Base-by-base conservation (phyloP, 2,797 vertebrate species). In the Acanthurus leucopareius region DNA sequence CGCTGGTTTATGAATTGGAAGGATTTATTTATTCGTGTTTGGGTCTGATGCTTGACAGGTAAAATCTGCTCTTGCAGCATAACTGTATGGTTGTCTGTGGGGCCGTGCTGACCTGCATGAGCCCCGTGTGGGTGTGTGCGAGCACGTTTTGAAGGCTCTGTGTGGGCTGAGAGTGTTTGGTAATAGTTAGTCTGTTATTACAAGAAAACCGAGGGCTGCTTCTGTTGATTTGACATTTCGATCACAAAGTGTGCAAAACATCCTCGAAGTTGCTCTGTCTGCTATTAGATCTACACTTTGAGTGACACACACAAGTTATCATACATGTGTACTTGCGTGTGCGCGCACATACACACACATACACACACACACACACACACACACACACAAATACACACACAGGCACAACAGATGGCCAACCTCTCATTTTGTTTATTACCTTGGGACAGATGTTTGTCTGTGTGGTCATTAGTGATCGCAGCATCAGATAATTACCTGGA, bases 401-500 rank as follows among this genome's bases (percentile, higher is more conserved):
- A 11, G 25, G 28, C 65, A 72, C 75, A 88, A 73, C 92, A 94
- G 90, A 91, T 94, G 92, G 90, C 78, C 88, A 63, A 75, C 73
- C 79, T 86, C 88, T 91, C 88, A 85, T 83, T 90, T 89, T 87
- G 83, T 72, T 75, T 68, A 87, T 88, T 90, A 91, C 88, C 89
- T 70, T 49, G 84, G 88, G 91, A 93, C 93, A 93, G 93, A 92
- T 94, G 93, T 94, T 93, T 90, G 91, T 83, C 89, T 91, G 86
- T 93, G 90, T 92, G 92, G 91, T 91, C 92, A 93, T 94, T 93
- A 94, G 88, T 76, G 83, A 92, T 91, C 81, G 69, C 90, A 89
- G 89, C 88, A 86, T 92, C 86, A 73, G 82, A 89, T 92, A 91
- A 94, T 93, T 92, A 92, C 89, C 90, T 86, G 86, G 89, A 89